Conservation (phyloP, 2,797 vertebrate genomes). For the Luscinia megarhynchos region DNA sequence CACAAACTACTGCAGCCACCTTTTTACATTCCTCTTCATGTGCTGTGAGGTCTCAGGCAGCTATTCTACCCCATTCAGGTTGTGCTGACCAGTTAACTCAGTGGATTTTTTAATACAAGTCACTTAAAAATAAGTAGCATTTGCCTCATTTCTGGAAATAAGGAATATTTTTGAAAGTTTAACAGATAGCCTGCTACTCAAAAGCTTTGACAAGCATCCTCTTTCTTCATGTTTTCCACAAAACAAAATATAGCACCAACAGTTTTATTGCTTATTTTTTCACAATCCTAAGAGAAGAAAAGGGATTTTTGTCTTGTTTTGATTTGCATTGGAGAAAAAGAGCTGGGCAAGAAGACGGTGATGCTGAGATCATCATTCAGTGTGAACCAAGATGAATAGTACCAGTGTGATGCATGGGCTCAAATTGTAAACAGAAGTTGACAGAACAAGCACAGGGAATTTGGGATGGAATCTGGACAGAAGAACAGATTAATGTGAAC, state of each 20-base stretch:
- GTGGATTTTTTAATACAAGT: background rate
- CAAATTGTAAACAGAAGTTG: background rate
- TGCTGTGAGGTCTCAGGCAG: background rate
- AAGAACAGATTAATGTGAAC: background rate
- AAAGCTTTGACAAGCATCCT: background rate
- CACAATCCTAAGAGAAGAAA: background rate
- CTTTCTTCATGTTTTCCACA: background rate
- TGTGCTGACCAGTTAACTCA: background rate
- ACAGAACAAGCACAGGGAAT: background rate
- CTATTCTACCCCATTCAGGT: background rate
- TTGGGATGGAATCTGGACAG: background rate
- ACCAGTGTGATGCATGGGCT: background rate
- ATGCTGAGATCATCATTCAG: background rate
- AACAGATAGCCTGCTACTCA: background rate
- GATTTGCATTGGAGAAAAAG: background rate
- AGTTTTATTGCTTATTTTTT: background rate
- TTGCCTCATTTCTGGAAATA: background rate
- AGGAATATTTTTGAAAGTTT: background rate
- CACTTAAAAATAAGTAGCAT: background rate
- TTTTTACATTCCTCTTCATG: background rate
- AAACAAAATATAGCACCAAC: background rate
- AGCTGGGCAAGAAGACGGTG: background rate
- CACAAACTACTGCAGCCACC: background rate
- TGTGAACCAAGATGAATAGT: background rate
- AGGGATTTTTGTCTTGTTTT: background rate